phyloP scores from a whole-genome alignment of 2,113 vertebrate species.

The Megaleporinus macrocephalus region DNA sequence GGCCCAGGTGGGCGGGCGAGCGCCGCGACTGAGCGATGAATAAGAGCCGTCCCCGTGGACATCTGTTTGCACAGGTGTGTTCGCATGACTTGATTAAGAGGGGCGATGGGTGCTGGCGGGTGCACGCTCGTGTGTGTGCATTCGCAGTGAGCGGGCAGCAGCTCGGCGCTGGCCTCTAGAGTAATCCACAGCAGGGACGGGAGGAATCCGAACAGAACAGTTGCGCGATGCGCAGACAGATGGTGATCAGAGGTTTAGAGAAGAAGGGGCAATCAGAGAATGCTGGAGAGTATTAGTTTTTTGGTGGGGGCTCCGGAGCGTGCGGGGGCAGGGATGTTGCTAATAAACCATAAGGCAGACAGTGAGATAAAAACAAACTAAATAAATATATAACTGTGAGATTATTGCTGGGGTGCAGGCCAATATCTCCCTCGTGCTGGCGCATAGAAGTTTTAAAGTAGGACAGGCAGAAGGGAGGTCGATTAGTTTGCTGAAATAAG shows the following conservation, averaged over 20 bases:
- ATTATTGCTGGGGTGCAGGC: slow-evolving; percentile 4
- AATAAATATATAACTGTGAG: slow-evolving; percentile 5
- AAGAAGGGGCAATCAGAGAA: not conserved
- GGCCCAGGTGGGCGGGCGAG: slow-evolving; percentile 43
- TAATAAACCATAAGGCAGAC: slow-evolving; percentile 20
- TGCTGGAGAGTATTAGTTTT: slow-evolving; percentile 13
- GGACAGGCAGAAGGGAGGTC: not conserved
- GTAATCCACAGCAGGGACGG: slow-evolving; percentile 1
- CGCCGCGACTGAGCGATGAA: slow-evolving; percentile 63
- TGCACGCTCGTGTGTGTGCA: not conserved
- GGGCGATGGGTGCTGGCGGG: slow-evolving; percentile 54
- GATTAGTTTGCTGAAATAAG: not conserved
- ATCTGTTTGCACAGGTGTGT: slow-evolving; percentile 83
- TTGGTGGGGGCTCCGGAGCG: not conserved
- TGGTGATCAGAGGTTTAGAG: slow-evolving; percentile 56
- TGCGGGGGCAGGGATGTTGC: not conserved
- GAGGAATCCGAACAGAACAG: slow-evolving; percentile 53
- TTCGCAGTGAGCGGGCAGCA: not conserved
- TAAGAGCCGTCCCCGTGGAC: slow-evolving; percentile 70
- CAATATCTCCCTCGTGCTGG: not conserved
- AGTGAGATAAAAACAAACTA: slow-evolving; percentile 21
- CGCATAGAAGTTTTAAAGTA: not conserved
- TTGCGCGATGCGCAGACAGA: slow-evolving; percentile 66
- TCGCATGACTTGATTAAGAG: slow-evolving; percentile 77
- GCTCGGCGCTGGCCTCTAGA: not conserved